Conservation (phyloP, 2,888 invertebrate species). For the Tetanocera ferruginea region DNA sequence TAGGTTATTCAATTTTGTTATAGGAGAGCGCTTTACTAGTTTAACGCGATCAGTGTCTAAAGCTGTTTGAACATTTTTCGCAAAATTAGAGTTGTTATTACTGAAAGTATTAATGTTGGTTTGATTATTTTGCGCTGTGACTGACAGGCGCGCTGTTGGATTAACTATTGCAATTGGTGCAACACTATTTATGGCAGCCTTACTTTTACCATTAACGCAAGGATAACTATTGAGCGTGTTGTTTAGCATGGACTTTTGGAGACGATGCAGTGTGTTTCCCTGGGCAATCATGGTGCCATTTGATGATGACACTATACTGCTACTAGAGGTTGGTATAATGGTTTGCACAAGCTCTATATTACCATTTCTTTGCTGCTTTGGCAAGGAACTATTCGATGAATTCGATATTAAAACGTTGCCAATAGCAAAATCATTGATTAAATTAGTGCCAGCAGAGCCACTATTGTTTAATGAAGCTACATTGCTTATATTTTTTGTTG, state of each 20-base stretch:
- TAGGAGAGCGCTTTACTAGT: slow-evolving; percentile 58
- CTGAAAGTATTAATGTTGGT: slow-evolving; percentile 18
- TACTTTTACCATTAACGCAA: slow-evolving; percentile 12
- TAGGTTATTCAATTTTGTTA: slow-evolving; percentile 45
- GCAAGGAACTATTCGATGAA: slow-evolving; percentile 31
- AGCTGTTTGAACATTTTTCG: background rate
- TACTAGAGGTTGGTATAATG: background rate
- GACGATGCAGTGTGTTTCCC: background rate
- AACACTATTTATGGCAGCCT: background rate
- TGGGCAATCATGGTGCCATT: background rate
- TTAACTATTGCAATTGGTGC: slow-evolving; percentile 28
- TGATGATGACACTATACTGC: background rate
- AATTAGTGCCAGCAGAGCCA: slow-evolving; percentile 22
- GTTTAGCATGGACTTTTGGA: background rate
- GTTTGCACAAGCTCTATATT: slow-evolving; percentile 25
- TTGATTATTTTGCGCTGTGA: background rate
- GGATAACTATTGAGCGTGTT: background rate
- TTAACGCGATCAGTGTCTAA: slow-evolving; percentile 56
- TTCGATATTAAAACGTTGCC: slow-evolving; percentile 53
- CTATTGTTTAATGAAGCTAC: background rate
- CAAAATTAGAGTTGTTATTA: background rate
- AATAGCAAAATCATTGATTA: slow-evolving; percentile 51
- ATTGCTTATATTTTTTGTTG: background rate
- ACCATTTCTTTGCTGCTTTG: slow-evolving; percentile 33
- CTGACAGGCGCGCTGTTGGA: background rate